Conservation (phyloP, 2,797 vertebrate genomes). For the Nannoperca australis region DNA sequence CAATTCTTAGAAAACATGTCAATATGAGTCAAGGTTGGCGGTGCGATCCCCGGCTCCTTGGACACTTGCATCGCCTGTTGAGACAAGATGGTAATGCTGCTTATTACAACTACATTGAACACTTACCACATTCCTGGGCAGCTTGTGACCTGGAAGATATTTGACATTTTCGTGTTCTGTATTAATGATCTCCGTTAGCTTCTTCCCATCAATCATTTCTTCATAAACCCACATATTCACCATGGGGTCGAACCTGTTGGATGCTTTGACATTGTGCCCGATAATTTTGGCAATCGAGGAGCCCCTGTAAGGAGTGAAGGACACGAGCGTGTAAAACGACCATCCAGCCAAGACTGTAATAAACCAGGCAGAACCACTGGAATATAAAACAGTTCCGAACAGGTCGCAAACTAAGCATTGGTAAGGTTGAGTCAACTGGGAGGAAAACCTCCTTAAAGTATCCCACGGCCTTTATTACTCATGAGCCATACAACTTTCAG, state of each 20-base stretch:
- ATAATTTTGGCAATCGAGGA: conserved; percentile 89
- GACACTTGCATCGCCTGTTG: not conserved
- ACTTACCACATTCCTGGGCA: conserved; percentile 87
- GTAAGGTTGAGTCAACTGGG: not conserved
- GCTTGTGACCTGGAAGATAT: conserved; percentile 88
- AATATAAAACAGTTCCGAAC: not conserved
- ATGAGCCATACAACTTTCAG: not conserved
- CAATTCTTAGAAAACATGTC: not conserved
- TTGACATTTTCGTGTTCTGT: conserved; percentile 89
- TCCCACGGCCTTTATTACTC: not conserved
- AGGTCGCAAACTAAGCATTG: no score
- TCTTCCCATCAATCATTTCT: conserved; percentile 84
- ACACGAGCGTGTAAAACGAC: not conserved
- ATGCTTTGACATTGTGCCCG: conserved; percentile 85
- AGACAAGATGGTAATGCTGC: not conserved
- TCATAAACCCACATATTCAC: conserved; percentile 92
- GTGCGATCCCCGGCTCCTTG: no score
- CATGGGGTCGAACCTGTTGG: conserved; percentile 84
- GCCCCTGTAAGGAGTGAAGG: conserved; percentile 77
- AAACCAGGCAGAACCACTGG: not conserved
- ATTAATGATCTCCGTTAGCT: conserved; percentile 89
- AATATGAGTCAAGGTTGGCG: not conserved
- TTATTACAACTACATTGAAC: rapidly evolving
- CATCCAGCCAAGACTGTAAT: not conserved
- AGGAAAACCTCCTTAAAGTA: not conserved